Evolutionary conservation across 2,113 vertebrate species (phyloP).

Genomic region (Sylvia atricapilla): DNA sequence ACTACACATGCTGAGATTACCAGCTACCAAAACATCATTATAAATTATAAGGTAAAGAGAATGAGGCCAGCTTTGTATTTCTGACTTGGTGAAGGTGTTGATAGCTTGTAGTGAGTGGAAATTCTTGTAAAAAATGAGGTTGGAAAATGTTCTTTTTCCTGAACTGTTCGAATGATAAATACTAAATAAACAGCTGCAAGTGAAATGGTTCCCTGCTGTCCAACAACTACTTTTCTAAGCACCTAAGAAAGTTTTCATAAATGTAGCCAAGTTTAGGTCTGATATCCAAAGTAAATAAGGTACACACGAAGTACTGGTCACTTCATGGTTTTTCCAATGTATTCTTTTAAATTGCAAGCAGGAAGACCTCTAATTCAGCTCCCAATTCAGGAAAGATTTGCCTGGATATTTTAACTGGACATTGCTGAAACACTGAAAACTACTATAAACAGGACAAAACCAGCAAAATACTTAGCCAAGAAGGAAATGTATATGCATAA

Average conservation of each 20-base stretch:
- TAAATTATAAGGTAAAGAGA: constrained; percentile 9
- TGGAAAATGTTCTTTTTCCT: constrained; percentile 33
- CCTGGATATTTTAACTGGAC: not conserved
- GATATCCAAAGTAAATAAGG: constrained; percentile 12
- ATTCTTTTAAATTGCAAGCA: not conserved
- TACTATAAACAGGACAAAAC: not conserved
- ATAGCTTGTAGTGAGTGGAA: constrained; percentile 20
- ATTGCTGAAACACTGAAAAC: not conserved
- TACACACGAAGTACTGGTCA: not conserved
- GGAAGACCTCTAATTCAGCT: not conserved
- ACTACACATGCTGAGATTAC: constrained; percentile 5
- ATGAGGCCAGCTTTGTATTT: not conserved
- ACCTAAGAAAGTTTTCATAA: constrained; percentile 4
- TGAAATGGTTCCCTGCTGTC: constrained; percentile 16
- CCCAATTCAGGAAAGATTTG: not conserved
- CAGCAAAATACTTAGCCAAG: not conserved
- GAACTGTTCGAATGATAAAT: constrained; percentile 48
- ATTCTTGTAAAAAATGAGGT: constrained; percentile 15
- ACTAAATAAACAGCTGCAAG: constrained; percentile 33
- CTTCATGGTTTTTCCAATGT: not conserved
- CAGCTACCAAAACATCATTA: constrained; percentile 47
- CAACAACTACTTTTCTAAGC: constrained; percentile 18
- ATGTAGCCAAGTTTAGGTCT: not conserved
- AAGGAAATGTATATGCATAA: not conserved
- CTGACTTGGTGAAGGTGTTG: constrained; percentile 37